A percentile compares a stretch with the other conserved stretches of the same genome.
Conservation (phyloP, 2,888 invertebrate genomes). For the Tridacna crocea region DNA sequence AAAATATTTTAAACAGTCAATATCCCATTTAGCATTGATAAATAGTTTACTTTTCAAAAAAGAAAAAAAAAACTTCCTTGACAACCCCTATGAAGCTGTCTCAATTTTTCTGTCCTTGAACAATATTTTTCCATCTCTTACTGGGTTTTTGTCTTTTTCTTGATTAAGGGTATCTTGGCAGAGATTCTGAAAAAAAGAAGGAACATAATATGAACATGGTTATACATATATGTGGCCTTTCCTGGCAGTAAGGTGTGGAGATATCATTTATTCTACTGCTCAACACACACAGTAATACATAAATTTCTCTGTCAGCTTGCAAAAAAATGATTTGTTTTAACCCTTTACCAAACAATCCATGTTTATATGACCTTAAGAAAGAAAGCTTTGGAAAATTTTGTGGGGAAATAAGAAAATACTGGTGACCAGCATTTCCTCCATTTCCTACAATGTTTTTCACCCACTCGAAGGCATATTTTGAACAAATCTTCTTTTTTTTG, state of each 20-base stretch:
- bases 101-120: conserved; percentile 39
- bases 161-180: conserved; percentile 81
- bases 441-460: neutral
- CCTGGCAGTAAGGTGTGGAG: no score
- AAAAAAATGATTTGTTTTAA: no score
- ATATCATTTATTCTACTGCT: no score
- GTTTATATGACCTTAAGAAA: no score
- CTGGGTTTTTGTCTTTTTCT: conserved; percentile 81
- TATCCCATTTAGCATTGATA: neutral
- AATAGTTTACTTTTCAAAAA: neutral
- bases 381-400: no score
- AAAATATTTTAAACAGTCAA: neutral
- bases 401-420: neutral
- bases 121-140: conserved; percentile 45
- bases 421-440: neutral
- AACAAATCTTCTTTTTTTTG: no score
- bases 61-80: no score
- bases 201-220: neutral
- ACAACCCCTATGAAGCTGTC: no score
- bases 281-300: no score
- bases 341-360: no score
- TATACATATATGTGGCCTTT: no score
- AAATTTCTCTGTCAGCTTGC: no score
- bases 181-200: conserved; percentile 75
- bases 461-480: neutral